These are phyloP conservation scores for Syngnathus floridae DNA, from an alignment of 2,113 vertebrate genomes.

Conservation along the genomic window DNA sequence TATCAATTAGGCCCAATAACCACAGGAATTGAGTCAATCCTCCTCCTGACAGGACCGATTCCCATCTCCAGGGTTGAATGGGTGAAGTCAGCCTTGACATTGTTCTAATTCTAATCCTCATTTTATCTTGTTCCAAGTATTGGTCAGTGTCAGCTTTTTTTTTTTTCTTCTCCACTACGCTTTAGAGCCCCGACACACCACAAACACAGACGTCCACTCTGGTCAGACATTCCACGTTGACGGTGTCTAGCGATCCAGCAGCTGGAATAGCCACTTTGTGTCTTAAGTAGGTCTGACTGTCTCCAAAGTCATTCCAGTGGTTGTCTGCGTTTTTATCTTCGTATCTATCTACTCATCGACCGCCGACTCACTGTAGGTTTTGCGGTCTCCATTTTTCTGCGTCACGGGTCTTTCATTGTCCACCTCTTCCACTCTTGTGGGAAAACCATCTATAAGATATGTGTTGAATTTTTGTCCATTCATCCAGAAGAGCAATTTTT, in stretches of 20 bases:
- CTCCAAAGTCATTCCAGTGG: conserved; percentile 31
- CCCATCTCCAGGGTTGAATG: conserved; percentile 6
- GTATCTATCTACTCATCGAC: conserved; percentile 24
- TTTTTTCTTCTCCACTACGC: not conserved
- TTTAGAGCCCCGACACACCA: conserved; percentile 24
- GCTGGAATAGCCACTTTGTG: conserved; percentile 28
- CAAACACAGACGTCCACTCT: conserved; percentile 28
- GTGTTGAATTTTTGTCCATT: not conserved
- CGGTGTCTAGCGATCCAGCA: conserved; percentile 37
- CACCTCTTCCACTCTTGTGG: not conserved
- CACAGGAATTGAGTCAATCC: conserved; percentile 35
- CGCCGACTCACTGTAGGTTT: conserved; percentile 24
- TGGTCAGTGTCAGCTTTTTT: conserved; percentile 3
- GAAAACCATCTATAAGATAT: not conserved
- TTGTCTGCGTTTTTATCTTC: conserved; percentile 52
- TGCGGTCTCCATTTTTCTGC: conserved; percentile 20
- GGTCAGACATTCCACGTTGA: conserved; percentile 52
- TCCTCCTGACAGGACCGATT: conserved; percentile 25
- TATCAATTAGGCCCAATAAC: conserved; percentile 23
- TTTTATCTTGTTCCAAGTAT: not conserved
- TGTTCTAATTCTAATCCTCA: conserved; percentile 8
- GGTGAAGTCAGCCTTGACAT: conserved; percentile 24
- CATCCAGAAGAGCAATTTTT: not conserved
- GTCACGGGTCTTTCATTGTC: not conserved
- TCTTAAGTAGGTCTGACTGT: conserved; percentile 37